Percentiles rank a stretch among this genome's conserved stretches.
These are phyloP conservation scores for Rhopalosiphum padi DNA, from an alignment of 1,140 invertebrate species.

Conservation along the genomic window DNA sequence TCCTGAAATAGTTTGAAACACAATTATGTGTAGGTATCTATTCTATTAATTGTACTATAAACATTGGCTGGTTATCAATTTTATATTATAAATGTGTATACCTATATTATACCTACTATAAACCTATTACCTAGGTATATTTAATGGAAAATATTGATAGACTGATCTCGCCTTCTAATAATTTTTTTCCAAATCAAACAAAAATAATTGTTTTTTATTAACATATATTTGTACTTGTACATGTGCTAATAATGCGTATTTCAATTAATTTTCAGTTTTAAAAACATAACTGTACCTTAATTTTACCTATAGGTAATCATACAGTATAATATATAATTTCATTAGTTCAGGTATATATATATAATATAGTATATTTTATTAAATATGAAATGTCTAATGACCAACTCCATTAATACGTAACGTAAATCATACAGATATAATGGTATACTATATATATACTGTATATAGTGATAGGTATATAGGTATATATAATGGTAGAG, in stretches of 20 bases:
- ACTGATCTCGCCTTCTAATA: background rate
- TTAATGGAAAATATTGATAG: background rate
- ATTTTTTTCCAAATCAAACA: background rate
- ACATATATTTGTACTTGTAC: background rate
- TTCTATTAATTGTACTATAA: background rate
- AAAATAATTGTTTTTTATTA: background rate
- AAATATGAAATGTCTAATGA: constrained; percentile 28
- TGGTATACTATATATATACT: background rate
- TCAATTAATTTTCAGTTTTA: background rate
- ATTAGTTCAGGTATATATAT: background rate
- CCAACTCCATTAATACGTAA: background rate
- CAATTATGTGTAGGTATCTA: background rate
- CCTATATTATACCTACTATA: background rate
- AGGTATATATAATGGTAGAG: background rate
- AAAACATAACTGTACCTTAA: background rate
- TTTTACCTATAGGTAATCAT: background rate
- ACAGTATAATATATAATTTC: background rate
- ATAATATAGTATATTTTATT: background rate
- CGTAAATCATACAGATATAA: background rate
- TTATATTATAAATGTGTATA: background rate
- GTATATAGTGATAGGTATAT: background rate
- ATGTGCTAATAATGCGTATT: background rate
- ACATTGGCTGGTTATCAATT: background rate
- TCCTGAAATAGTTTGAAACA: background rate
- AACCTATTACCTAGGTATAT: background rate